Evolutionary conservation across 2,113 vertebrate species (phyloP).

Genomic region (Cryptoleucopteryx plumbea): DNA sequence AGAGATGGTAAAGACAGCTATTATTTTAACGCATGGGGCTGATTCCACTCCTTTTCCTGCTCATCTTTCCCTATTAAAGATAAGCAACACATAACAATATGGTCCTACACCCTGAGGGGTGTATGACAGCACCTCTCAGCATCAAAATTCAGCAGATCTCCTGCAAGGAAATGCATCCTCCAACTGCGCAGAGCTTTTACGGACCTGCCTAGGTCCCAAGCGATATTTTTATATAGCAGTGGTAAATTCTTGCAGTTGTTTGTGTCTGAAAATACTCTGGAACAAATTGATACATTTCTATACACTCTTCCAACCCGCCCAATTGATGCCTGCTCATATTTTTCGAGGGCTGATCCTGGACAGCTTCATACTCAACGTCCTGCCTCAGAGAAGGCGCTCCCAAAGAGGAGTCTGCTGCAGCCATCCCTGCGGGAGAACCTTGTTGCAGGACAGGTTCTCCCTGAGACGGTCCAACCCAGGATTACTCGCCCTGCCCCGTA

Average conservation of each 20-base stretch:
- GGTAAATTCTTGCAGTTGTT: slow-evolving; percentile 15
- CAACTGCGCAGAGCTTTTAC: background rate
- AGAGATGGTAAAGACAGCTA: background rate
- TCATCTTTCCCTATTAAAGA: background rate
- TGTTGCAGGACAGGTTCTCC: background rate
- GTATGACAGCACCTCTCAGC: background rate
- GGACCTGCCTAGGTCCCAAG: background rate
- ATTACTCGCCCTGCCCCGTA: background rate
- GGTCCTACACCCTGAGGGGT: background rate
- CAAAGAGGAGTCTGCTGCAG: background rate
- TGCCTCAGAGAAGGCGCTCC: background rate
- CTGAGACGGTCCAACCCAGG: background rate
- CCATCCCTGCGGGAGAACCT: background rate
- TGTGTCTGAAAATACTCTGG: background rate
- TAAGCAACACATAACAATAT: background rate
- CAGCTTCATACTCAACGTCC: background rate
- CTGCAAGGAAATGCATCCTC: background rate
- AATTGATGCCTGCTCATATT: background rate
- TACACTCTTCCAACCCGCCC: background rate
- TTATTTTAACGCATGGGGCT: background rate
- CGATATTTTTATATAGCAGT: background rate
- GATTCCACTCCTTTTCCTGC: background rate
- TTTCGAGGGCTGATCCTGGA: background rate
- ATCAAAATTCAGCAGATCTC: background rate
- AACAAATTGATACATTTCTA: background rate